Evolutionary conservation across 1,140 invertebrate species (phyloP).

Genomic region (Ditylenchus dipsaci): DNA sequence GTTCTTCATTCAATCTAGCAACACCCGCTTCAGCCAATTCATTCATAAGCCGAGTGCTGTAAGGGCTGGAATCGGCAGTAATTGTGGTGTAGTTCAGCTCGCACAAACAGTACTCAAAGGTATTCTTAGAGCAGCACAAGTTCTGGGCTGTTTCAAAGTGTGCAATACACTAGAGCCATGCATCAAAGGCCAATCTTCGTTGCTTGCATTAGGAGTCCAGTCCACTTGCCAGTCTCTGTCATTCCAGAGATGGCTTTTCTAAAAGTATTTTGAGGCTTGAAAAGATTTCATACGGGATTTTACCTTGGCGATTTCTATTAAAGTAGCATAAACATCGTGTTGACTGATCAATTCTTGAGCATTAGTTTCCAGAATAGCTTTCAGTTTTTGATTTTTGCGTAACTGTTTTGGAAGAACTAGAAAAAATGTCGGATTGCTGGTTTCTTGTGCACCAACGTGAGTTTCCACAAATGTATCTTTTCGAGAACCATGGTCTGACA

Average conservation of each 20-base stretch:
- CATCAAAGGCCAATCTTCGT: not conserved
- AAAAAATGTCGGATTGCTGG: slow-evolving; percentile 29
- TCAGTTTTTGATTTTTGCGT: slow-evolving; percentile 12
- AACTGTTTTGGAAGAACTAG: slow-evolving; percentile 16
- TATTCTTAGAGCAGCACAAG: slow-evolving; percentile 4
- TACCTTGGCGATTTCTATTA: slow-evolving; percentile 29
- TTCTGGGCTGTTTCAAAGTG: not conserved
- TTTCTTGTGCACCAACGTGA: slow-evolving; percentile 25
- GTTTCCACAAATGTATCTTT: slow-evolving; percentile 12
- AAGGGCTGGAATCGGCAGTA: not conserved
- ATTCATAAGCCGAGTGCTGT: not conserved
- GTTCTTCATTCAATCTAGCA: not conserved
- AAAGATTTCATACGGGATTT: not conserved
- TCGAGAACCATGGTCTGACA: slow-evolving; percentile 31
- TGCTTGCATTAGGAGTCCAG: not conserved
- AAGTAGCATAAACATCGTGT: no score
- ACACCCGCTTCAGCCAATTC: not conserved
- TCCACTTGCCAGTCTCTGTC: not conserved
- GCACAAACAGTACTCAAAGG: slow-evolving; percentile 19
- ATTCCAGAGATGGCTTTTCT: not conserved
- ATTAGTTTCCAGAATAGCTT: slow-evolving; percentile 15
- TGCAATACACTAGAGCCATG: not conserved
- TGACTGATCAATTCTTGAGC: slow-evolving; percentile 22
- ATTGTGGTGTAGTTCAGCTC: no score
- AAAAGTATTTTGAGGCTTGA: not conserved